Conservation (phyloP, 2,888 invertebrate genomes). For the Nasonia oneida region DNA sequence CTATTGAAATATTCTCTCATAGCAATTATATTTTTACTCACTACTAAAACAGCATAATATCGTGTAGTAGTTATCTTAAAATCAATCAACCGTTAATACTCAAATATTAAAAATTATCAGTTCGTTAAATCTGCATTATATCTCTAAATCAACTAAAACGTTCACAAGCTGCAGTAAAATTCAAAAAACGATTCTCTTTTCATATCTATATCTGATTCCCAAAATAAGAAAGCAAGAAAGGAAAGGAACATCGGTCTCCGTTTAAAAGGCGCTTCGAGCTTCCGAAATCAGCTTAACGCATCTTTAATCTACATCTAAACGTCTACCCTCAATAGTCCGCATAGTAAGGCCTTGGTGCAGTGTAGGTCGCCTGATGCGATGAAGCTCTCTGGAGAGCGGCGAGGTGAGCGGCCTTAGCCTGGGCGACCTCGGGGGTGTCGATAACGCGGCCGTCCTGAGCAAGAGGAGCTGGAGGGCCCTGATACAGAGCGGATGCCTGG, state of each 20-base stretch:
- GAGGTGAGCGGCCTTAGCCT: slow-evolving; percentile 73
- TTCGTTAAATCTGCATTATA: too few relatives aligned
- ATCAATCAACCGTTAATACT: too few relatives aligned
- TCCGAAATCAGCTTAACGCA: neutral
- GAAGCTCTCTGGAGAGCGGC: slow-evolving; percentile 66
- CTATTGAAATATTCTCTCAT: neutral
- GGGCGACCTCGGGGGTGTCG: slow-evolving; percentile 75
- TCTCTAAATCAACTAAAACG: too few relatives aligned
- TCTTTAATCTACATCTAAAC: neutral
- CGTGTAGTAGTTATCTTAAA: neutral
- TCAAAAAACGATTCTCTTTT: too few relatives aligned
- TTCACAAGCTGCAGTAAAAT: too few relatives aligned
- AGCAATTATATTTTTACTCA: neutral
- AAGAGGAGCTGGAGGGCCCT: slow-evolving; percentile 70
- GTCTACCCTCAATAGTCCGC: slow-evolving; percentile 11
- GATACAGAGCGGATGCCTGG: slow-evolving; percentile 54
- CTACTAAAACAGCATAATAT: neutral
- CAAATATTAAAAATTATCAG: too few relatives aligned
- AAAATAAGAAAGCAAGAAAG: neutral
- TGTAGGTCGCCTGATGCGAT: slow-evolving; percentile 7
- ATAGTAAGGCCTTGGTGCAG: neutral
- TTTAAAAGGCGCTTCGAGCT: neutral
- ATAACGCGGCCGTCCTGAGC: slow-evolving; percentile 70
- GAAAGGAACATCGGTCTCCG: neutral
- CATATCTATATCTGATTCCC: slow-evolving; percentile 2